Evolutionary conservation across 2,113 vertebrate species (phyloP), one percentile per base, ranked within the genome.

Genomic region (Galbula dea): DNA sequence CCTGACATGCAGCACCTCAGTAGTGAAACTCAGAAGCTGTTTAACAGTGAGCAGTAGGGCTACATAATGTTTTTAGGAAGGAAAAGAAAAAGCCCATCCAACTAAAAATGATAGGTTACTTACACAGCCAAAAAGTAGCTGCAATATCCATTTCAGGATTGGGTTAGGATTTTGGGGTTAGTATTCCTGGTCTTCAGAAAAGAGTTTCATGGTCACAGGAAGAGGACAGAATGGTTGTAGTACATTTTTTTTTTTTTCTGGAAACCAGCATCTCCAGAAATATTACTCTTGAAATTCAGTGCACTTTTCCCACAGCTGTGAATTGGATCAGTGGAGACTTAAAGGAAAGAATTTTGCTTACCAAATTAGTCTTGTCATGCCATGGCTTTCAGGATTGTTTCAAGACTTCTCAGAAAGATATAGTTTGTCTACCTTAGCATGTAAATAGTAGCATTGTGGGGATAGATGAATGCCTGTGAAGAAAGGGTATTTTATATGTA

Each of bases 21-120:
- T 11, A 79, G 51, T 75, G 86, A 94, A 96, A 96, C 90, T 94
- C 97, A 89, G 94, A 94, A 93, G 95, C 94, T 96, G 95, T 97
- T 96, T 97, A 97, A 95, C 91, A 88, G 58, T 10, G 62, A 93
- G 90, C 74, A 87, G 23, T 16, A 63, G 37, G 49, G 30, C 68
- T 77, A 15, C 20, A 76, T 23, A 89, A 62, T 21, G 52, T 46
- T 94, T 94, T 96, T 52, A 94, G 57, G 83, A 84, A 79, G 27
- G 24, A 62, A 15, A 69, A 63, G 65, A 83, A 75, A 30, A n/a
- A 36, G 2, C 30, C 52, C 54, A 82, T 84, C 71, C 75, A 48
- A 45, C 12, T 80, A 74, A 66, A 86, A 91, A 91, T 78, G 72
- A 62, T 43, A 63, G 55, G 36, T 12, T 87, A 52, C 86, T 92